Base-by-base conservation (phyloP, 2,113 vertebrate genomes). In the Crotophaga sulcirostris region DNA sequence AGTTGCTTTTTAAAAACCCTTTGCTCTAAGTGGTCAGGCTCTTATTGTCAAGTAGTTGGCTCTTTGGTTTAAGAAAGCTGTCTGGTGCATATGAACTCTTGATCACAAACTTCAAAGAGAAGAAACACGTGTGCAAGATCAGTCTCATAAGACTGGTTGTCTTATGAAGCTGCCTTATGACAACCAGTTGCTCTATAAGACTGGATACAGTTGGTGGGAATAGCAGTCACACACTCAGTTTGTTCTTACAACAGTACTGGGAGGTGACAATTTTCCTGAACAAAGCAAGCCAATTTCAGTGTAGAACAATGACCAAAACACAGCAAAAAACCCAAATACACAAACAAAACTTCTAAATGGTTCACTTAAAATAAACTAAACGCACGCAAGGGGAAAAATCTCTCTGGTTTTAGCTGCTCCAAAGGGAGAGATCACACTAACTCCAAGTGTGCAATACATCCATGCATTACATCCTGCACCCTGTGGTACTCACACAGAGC, bases 91-190 rank as follows among this genome's bases (percentile, higher is more conserved):
- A 11, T 31, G 75, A 91, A 89, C 69, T 82, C 92, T 91, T 91
- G 90, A 94, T 93, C 94, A 87, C 84, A 94, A 81, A 96, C 95
- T 93, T 96, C 96, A 96, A 96, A 96, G 93, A 87, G 81, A 86
- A 95, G 85, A 76, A 89, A 91, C 95, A 95, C 93, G 84, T 95
- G 93, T 91, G 84, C 90, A 90, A 80, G 70, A 72, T 85, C 92
- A 91, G 74, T 52, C 63, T 84, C 49, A 6, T 36, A 82, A 44
- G 66, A 44, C 66, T 18, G 49, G 52, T 28, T 82, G 92, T 93
- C 92, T 87, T 81, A 64, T 6, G 77, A 91, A 94, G 81, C 66
- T 82, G 87, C 72, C 84, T 79, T 34, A 9, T 8, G 90, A 93
- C 52, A 84, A 64, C 44, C 66, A 68, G 80, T 72, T 82, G 38